These are phyloP conservation scores for Zonotrichia leucophrys DNA, from an alignment of 2,113 vertebrate genomes.

Conservation along the genomic window DNA sequence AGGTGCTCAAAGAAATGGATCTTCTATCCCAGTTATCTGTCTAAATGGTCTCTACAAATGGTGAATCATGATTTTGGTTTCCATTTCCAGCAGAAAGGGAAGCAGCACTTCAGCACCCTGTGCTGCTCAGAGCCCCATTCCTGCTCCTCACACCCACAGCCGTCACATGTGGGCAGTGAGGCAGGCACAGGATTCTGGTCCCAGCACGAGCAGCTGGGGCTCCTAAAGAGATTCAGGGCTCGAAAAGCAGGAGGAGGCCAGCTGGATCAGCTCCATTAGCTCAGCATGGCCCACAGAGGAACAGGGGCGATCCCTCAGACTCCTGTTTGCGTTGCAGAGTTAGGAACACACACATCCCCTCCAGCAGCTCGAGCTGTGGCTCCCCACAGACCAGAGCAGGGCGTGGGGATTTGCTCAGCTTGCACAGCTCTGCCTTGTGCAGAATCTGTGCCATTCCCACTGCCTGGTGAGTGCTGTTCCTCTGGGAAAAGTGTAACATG, in stretches of 20 bases:
- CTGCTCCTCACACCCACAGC: rapidly evolving
- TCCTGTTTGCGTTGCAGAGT: not conserved
- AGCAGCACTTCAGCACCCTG: not conserved
- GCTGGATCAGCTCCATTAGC: not conserved
- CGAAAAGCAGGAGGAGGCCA: not conserved
- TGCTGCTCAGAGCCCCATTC: not conserved
- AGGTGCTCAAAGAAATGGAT: not conserved
- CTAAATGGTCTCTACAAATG: not conserved
- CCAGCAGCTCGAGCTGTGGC: not conserved
- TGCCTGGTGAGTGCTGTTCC: not conserved
- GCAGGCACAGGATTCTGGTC: not conserved
- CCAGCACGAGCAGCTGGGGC: not conserved
- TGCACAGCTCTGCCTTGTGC: not conserved
- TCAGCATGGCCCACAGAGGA: not conserved
- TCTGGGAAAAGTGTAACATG: not conserved
- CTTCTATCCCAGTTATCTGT: not conserved
- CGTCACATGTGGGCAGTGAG: rapidly evolving
- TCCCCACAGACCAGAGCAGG: not conserved
- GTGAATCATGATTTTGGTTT: not conserved
- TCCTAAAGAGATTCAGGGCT: not conserved
- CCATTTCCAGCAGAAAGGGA: not conserved
- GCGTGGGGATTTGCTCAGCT: not conserved
- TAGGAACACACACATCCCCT: not conserved
- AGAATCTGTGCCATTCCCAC: not conserved
- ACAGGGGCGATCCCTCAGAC: not conserved